Percentiles rank a stretch among this genome's conserved stretches.
These are phyloP conservation scores for Zeuzera pyrina DNA, from an alignment of 2,888 invertebrate genomes.

Conservation along the genomic window DNA sequence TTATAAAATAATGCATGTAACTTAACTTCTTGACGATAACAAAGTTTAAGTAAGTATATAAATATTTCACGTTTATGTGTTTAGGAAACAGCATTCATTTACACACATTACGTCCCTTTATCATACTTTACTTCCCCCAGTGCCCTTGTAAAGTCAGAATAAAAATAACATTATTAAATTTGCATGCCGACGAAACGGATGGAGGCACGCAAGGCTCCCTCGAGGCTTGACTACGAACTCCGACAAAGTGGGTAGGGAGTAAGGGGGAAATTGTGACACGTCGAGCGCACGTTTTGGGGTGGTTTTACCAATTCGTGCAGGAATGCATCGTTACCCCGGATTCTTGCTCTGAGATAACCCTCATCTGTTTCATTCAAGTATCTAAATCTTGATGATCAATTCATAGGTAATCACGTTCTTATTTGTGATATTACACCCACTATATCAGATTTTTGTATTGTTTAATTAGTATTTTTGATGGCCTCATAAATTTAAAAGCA, in stretches of 20 bases:
- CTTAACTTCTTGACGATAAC: too few species aligned
- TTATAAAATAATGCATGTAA: too few species aligned
- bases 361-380: constrained; percentile 18
- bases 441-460: too few species aligned
- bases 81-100: constrained; percentile 21
- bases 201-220: constrained; percentile 36
- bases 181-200: constrained; percentile 51
- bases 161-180: constrained; percentile 67
- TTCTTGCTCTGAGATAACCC: constrained; percentile 31
- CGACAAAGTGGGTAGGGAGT: constrained; percentile 6
- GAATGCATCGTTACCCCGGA: constrained; percentile 51
- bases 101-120: constrained; percentile 31
- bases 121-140: constrained; percentile 51
- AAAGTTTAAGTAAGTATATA: too few species aligned
- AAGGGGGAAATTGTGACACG: constrained; percentile 26
- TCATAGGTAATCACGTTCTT: too few species aligned
- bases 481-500: too few species aligned
- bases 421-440: too few species aligned
- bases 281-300: constrained; percentile 28
- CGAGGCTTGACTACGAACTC: too few species aligned
- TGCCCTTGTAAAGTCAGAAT: constrained; percentile 64
- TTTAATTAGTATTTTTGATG: too few species aligned
- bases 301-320: constrained; percentile 38
- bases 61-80: too few species aligned
- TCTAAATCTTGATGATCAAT: too few species aligned